These are phyloP conservation scores for Papilio polytes DNA, from an alignment of 1,140 invertebrate species.

Conservation along the genomic window DNA sequence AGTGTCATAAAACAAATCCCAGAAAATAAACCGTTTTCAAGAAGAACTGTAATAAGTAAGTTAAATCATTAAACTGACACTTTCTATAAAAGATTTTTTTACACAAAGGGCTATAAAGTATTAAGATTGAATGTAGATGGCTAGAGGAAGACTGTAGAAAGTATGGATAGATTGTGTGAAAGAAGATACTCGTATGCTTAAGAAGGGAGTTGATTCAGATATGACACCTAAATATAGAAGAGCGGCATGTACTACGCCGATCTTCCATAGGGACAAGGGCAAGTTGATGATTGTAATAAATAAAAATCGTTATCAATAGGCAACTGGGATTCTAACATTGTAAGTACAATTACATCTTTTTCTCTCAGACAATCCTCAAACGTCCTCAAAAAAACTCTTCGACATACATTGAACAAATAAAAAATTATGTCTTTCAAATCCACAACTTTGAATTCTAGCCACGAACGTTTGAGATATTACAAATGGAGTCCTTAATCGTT, in stretches of 20 bases:
- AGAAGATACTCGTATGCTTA: too few relatives aligned
- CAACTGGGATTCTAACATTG: neutral
- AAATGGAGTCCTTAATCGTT: constrained; percentile 51
- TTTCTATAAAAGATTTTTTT: neutral
- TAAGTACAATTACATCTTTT: neutral
- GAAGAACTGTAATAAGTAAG: too few relatives aligned
- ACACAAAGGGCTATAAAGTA: too few relatives aligned
- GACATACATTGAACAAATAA: constrained; percentile 14
- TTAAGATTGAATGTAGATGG: too few relatives aligned
- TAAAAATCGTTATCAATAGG: neutral
- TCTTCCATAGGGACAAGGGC: too few relatives aligned
- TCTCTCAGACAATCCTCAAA: neutral
- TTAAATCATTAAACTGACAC: neutral
- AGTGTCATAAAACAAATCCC: neutral
- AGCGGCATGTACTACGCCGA: too few relatives aligned
- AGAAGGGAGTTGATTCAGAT: too few relatives aligned
- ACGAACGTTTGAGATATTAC: constrained; percentile 55
- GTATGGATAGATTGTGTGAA: too few relatives aligned
- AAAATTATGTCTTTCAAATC: constrained; percentile 47
- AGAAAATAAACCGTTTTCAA: too few relatives aligned
- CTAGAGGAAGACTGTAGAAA: too few relatives aligned
- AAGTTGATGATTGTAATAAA: neutral
- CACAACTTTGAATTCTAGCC: constrained; percentile 53
- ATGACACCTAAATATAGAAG: too few relatives aligned
- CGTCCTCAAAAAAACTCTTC: neutral